Base-by-base conservation (phyloP, 2,113 vertebrate genomes). In the Pterocles gutturalis region DNA sequence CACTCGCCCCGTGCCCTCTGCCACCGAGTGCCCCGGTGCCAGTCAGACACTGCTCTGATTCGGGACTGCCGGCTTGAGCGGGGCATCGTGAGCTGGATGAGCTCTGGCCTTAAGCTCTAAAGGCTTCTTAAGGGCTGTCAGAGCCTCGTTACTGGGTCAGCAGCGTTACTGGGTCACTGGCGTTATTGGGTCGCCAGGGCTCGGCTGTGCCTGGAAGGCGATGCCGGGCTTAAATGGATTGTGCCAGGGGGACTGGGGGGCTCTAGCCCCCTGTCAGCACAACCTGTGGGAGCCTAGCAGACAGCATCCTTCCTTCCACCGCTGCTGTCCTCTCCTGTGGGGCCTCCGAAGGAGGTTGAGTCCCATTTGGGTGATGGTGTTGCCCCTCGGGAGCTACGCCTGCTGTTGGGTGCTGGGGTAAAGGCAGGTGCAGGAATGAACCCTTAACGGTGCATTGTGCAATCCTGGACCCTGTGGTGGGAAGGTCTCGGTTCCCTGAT, bases 341-440 rank as follows among this genome's bases (percentile, higher is more conserved):
- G 13, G 2, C 3, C 33, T 38, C 29, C 10, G 5, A 1, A 24
- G 26, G 21, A 49, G 7, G 8, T 4, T 15, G 13, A 41, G 21
- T 15, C 45, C 60, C 1, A 0, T 26, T 46, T 21, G 36, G 48
- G 66, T 38, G 31, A 1, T 0, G 0, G n/a, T 12, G 49, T 18
- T 82, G 48, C 34, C 46, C 2, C 0, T 11, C 0, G 1, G 31
- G 70, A 53, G 51, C 55, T 65, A 3, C 0, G 2, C 9, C 46
- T 31, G 9, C 13, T 48, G 17, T 41, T 41, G 13, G 61, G 29
- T 1, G 1, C 10, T 36, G 72, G 19, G 17, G 7, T 34, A 45
- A 31, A 7, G 13, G 5, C 45, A 21, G 33, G 11, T 1, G 1
- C 16, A 17, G 3, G 3, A 16, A 57, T 55, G 64, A 70, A 8